These are phyloP conservation scores for Drosophila subpulchrella DNA, from an alignment of 1,140 invertebrate genomes.

Conservation along the genomic window DNA sequence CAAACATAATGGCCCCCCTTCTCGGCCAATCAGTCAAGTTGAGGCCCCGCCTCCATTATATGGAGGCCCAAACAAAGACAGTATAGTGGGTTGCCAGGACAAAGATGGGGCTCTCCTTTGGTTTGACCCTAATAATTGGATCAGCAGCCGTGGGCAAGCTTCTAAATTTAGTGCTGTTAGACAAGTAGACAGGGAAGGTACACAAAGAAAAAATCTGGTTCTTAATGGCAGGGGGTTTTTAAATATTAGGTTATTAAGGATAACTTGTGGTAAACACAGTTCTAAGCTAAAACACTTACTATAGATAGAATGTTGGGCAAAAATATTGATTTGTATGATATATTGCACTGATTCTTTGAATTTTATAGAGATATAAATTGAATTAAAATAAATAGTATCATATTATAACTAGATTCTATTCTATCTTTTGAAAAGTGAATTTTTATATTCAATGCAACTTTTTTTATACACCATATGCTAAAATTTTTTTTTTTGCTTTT, in stretches of 20 bases:
- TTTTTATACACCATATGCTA: too few relatives aligned
- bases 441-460: too few relatives aligned
- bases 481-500: too few relatives aligned
- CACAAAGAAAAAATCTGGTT: background rate
- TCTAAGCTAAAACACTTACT: too few relatives aligned
- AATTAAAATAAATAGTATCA: too few relatives aligned
- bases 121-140: conserved; percentile 20
- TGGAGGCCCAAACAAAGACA: background rate
- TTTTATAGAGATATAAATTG: too few relatives aligned
- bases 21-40: conserved; percentile 3
- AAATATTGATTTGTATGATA: too few relatives aligned
- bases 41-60: background rate
- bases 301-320: too few relatives aligned
- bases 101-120: conserved; percentile 2
- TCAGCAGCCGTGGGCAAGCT: background rate
- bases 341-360: too few relatives aligned
- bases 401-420: too few relatives aligned
- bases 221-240: background rate
- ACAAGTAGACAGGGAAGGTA: background rate
- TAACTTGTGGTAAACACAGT: too few relatives aligned
- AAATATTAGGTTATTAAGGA: background rate
- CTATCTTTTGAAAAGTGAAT: too few relatives aligned
- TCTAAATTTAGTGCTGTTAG: background rate
- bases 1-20: background rate
- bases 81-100: conserved; percentile 8